These are phyloP conservation scores for Halocaridina rubra DNA, from an alignment of 2,888 invertebrate species.

Conservation along the genomic window DNA sequence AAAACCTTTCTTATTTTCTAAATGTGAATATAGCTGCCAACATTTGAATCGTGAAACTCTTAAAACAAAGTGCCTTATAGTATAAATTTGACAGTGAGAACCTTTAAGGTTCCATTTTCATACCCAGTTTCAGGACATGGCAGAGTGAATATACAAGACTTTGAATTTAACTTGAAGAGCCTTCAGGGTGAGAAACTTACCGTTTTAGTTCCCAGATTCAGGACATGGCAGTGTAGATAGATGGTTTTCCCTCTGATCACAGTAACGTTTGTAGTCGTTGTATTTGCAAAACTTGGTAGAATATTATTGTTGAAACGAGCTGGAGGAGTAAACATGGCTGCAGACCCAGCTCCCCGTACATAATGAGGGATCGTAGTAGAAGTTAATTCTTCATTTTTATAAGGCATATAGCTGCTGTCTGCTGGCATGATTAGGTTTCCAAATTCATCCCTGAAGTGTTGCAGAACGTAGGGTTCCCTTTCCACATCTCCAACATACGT, in stretches of 20 bases:
- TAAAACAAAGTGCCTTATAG: not conserved
- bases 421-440: too few relatives aligned
- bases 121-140: not conserved
- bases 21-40: not conserved
- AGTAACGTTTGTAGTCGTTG: constrained; percentile 53
- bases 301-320: constrained; percentile 45
- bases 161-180: too few relatives aligned
- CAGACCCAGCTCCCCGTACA: not conserved
- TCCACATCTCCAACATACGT: too few relatives aligned
- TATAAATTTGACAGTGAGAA: not conserved
- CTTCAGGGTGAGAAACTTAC: constrained; percentile 5
- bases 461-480: too few relatives aligned
- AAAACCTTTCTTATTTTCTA: too few relatives aligned
- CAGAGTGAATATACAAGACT: not conserved
- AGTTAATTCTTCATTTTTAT: too few relatives aligned
- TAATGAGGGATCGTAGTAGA: not conserved
- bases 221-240: constrained; percentile 51
- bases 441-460: too few relatives aligned
- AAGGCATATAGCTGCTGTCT: too few relatives aligned
- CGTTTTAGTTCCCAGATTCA: constrained; percentile 54
- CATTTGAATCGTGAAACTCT: not conserved
- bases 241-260: constrained; percentile 48
- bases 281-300: constrained; percentile 41
- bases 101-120: not conserved
- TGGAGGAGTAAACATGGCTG: constrained; percentile 39